Base-by-base conservation (phyloP, 2,888 invertebrate species). In the Caenorhabditis becei region DNA sequence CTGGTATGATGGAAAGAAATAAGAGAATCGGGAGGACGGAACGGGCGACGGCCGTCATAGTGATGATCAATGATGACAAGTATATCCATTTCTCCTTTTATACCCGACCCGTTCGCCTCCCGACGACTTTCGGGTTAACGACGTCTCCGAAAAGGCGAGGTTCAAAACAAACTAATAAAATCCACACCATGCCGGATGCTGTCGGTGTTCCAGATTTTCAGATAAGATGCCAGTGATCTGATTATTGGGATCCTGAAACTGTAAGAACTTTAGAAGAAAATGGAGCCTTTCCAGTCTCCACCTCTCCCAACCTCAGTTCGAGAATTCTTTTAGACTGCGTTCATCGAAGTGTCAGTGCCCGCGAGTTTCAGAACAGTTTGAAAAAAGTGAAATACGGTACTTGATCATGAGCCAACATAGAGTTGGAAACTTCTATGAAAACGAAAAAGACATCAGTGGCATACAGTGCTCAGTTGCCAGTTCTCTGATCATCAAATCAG, bases 61-160 rank as follows among this genome's bases (percentile, higher is more conserved):
- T 35, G 41, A 49, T 47, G 56, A 62, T 62, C 59, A 62, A 7
- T 41, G 41, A 51, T 66, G 65, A 59, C 49, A 37, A 61, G 47
- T 41, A 26, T 11, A 35, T 23, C 28, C 24, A 18, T 20, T 1
- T 49, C 47, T 47, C 14, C 56, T 67, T 67, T 61, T 66, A 67
- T 67, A 75, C 66, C 18, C 28, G 23, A n/a, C 10, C 11, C 14
- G 18, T 16, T 32, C 56, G 28, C 44, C 1, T 1, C 35, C 10
- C 28, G 28, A 54, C 20, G 26, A 24, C 44, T 44, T 44, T 44
- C 26, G 20, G 20, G 61, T 24, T 54, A 26, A 24, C 26, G n/a
- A n/a, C 54, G 41, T 41, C 41, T 41, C 41, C 41, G 41, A 49
- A 49, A n/a, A 20, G 49, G 20, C 5, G 23, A 35, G 2, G 28